phyloP scores from a whole-genome alignment of 2,113 vertebrate species.

The Cheilinus undulatus region DNA sequence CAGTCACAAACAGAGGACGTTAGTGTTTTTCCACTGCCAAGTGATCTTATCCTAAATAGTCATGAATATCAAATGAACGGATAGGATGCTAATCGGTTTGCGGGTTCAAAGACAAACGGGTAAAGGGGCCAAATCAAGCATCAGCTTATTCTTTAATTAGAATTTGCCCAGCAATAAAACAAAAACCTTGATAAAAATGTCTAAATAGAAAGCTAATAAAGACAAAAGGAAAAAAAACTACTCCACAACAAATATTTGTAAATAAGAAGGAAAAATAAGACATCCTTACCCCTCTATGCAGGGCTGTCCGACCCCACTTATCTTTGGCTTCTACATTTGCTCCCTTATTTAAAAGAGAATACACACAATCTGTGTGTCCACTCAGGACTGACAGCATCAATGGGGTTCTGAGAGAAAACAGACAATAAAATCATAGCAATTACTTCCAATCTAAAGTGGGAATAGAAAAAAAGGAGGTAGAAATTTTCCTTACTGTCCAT shows the following conservation, averaged over 20 bases:
- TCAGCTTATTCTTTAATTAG: too few species aligned
- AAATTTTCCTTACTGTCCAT: constrained; percentile 91
- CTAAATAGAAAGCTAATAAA: too few species aligned
- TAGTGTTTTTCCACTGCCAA: constrained; percentile 9
- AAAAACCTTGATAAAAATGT: too few species aligned
- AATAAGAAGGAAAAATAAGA: background rate
- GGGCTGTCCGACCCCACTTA: constrained; percentile 94
- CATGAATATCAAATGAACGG: background rate
- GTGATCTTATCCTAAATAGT: background rate
- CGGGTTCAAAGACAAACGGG: background rate
- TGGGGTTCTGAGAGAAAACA: constrained; percentile 87
- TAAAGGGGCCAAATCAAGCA: too few species aligned
- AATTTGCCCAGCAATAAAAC: too few species aligned
- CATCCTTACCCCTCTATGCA: constrained; percentile 93
- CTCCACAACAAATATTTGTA: background rate
- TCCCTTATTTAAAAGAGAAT: constrained; percentile 96
- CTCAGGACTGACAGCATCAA: constrained; percentile 97
- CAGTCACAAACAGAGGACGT: constrained; percentile 2
- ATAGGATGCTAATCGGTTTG: background rate
- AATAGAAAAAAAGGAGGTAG: background rate
- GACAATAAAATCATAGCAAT: background rate
- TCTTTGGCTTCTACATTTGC: constrained; percentile 97
- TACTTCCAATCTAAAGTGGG: background rate
- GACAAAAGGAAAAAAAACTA: background rate
- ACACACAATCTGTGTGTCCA: constrained; percentile 96